Percentiles rank a stretch among this genome's conserved stretches.
Evolutionary conservation across 1,140 invertebrate genomes (phyloP).

Genomic region (Heliothis subflexa): DNA sequence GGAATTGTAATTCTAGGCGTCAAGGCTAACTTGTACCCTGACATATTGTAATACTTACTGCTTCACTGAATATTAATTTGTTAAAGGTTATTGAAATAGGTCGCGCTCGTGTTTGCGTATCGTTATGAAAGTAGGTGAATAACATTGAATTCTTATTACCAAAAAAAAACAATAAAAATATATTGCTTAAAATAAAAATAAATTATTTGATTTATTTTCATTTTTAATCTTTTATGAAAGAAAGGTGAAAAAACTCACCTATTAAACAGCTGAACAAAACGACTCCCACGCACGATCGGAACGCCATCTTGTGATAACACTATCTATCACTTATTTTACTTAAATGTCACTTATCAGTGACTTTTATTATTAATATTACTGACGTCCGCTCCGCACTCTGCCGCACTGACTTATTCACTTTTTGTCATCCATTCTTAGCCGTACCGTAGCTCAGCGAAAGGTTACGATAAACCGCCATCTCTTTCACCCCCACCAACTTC

Average conservation of each 20-base stretch:
- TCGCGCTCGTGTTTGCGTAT: not conserved
- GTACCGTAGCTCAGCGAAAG: slow-evolving; percentile 77
- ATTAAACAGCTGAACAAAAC: slow-evolving; percentile 75
- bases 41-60: slow-evolving; percentile 53
- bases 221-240: not conserved
- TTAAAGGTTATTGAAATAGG: slow-evolving; percentile 49
- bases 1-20: slow-evolving; percentile 48
- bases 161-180: not conserved
- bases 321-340: slow-evolving; percentile 64
- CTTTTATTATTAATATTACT: slow-evolving; percentile 58
- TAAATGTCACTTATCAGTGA: slow-evolving; percentile 75
- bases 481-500: not conserved
- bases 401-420: slow-evolving; percentile 80
- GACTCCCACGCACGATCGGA: slow-evolving; percentile 66
- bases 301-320: slow-evolving; percentile 80
- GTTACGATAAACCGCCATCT: slow-evolving; percentile 58
- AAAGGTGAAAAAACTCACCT: slow-evolving; percentile 68
- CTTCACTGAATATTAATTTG: slow-evolving; percentile 48
- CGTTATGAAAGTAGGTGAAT: slow-evolving; percentile 26
- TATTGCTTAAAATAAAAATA: not conserved
- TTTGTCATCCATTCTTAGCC: slow-evolving; percentile 81
- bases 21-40: slow-evolving; percentile 55
- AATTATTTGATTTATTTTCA: not conserved
- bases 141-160: not conserved
- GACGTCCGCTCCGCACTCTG: slow-evolving; percentile 76